Base-by-base conservation (phyloP, 2,888 invertebrate species). In the Andrena praecox region DNA sequence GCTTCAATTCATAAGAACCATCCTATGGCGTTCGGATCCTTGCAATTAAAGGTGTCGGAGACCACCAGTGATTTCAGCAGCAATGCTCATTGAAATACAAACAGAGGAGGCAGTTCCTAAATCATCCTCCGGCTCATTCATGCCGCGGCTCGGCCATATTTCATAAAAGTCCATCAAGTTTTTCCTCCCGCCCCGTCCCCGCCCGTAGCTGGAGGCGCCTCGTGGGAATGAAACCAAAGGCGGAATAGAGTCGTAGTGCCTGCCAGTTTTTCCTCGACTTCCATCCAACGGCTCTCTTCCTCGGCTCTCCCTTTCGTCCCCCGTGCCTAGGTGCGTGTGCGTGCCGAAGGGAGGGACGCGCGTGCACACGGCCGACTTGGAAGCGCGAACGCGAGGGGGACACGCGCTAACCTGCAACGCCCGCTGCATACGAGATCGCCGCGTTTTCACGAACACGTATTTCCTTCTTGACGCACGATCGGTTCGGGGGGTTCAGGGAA, bases 321-420 rank as follows among this genome's bases (percentile, higher is more conserved):
- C 7, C 60, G 67, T 64, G n/a, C 56, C 29, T 24, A 12, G 56
- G 79, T 75, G 77, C 74, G 63, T 71, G 64, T 63, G 64, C 66
- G 50, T 72, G 52, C n/a, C 20, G 33, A 62, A 31, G 48, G 66
- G 24, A 76, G 67, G n/a, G 66, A 71, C 76, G 68, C 77, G 42
- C 69, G 77, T 67, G 76, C 62, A 74, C 77, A 78, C 66, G 63
- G 42, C 54, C 66, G 74, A 71, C n/a, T 74, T 78, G 78, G 78
- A 82, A 82, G 78, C 73, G 81, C 78, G 74, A 84, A 85, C 73
- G 85, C 85, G 83, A 88, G 81, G 86, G 87, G 86, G 89, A 91
- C 90, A 91, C 90, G 90, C 91, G 92, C 90, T 91, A 91, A 90
- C 90, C 89, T 85, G 89, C 75, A 88, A 92, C 91, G 90, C 90